A percentile compares a stretch with the other conserved stretches of the same genome.
Conservation (phyloP, 2,797 vertebrate species). For the Novumbra hubbsi region DNA sequence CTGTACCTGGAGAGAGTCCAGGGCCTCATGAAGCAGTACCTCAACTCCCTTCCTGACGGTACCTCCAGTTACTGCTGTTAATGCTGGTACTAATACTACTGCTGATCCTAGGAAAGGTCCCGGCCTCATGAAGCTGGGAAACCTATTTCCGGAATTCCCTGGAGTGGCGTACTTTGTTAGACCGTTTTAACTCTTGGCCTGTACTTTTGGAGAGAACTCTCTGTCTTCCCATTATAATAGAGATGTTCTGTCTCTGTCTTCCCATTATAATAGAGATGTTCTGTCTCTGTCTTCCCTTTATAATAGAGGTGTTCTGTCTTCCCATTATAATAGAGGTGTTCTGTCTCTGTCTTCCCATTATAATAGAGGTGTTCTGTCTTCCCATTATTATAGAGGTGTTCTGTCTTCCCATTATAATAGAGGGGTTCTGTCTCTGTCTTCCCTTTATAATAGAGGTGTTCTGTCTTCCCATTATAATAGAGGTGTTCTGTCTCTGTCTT, state of each 20-base stretch:
- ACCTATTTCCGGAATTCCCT: no score
- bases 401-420: neutral
- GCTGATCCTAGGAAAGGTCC: slow-evolving; percentile 93
- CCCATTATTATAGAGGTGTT: no score
- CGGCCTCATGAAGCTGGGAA: slow-evolving; percentile 90
- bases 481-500: slow-evolving; percentile 3
- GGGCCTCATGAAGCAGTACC: slow-evolving; percentile 93
- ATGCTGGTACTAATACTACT: slow-evolving; percentile 63
- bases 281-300: slow-evolving; percentile 9
- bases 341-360: slow-evolving; percentile 1
- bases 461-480: neutral
- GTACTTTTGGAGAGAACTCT: no score
- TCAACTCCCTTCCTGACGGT: slow-evolving; percentile 87
- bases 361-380: neutral
- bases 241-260: slow-evolving; percentile 2
- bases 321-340: neutral
- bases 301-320: no score
- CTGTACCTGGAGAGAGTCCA: slow-evolving; percentile 96
- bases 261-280: neutral
- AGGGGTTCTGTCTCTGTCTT: neutral
- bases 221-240: neutral
- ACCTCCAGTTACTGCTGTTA: neutral
- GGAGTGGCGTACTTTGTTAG: no score
- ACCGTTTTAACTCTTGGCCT: no score
- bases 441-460: no score